Percentiles rank a stretch among this genome's conserved stretches.
These are phyloP conservation scores for Stenodema calcarata DNA, from an alignment of 2,888 invertebrate species.

Conservation along the genomic window DNA sequence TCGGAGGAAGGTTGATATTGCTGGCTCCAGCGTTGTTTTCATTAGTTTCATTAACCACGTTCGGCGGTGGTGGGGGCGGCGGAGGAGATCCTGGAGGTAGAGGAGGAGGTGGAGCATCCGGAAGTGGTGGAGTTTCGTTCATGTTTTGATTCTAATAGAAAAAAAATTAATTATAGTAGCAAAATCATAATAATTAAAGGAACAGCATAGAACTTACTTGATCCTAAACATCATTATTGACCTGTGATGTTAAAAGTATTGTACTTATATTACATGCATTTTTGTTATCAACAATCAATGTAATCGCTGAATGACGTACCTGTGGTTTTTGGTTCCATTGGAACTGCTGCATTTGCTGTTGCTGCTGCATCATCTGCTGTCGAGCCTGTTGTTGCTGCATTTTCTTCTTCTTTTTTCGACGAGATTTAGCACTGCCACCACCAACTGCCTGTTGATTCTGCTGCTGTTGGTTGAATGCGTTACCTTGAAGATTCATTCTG, in stretches of 20 bases:
- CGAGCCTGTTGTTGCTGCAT: slow-evolving; percentile 59
- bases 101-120: slow-evolving; percentile 62
- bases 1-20: slow-evolving; percentile 61
- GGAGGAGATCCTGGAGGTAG: slow-evolving; percentile 57
- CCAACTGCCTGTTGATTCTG: slow-evolving; percentile 61
- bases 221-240: too few relatives aligned
- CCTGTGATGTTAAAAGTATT: too few relatives aligned
- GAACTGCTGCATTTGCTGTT: slow-evolving; percentile 19
- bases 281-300: too few relatives aligned
- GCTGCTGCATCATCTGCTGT: slow-evolving; percentile 60
- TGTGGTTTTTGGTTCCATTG: slow-evolving; percentile 62
- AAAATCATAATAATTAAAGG: too few relatives aligned
- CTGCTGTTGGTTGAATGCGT: slow-evolving; percentile 18
- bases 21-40: not conserved
- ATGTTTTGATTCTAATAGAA: slow-evolving; percentile 62
- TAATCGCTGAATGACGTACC: not conserved
- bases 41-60: not conserved
- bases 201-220: too few relatives aligned
- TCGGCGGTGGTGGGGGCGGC: slow-evolving; percentile 60
- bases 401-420: slow-evolving; percentile 57
- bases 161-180: not conserved
- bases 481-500: slow-evolving; percentile 23
- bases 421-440: slow-evolving; percentile 60
- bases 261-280: too few relatives aligned
- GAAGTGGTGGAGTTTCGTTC: slow-evolving; percentile 65